Percentiles rank a stretch among this genome's conserved stretches.
Evolutionary conservation across 37 sponge, comb jelly and placozoan genomes (phyloP).

Genomic region (Spongilla lacustris): DNA sequence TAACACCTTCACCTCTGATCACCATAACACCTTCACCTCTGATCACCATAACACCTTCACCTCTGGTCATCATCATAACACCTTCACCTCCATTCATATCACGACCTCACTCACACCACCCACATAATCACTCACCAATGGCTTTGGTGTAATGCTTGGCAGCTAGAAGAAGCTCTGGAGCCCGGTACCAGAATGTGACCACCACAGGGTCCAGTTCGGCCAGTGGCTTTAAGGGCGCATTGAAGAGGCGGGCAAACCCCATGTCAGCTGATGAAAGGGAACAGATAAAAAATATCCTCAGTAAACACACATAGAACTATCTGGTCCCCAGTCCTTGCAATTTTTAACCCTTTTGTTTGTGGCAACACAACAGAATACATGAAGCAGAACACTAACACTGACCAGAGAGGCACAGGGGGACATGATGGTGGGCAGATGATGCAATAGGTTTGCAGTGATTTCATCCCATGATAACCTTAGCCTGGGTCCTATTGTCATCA

Average conservation of each 20-base stretch:
- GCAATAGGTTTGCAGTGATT: too few species aligned
- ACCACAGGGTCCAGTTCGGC: slow-evolving; percentile 99
- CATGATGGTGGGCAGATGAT: too few species aligned
- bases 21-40: too few species aligned
- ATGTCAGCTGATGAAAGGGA: slow-evolving; percentile 77
- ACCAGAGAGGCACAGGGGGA: neutral
- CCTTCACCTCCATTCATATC: neutral
- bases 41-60: too few species aligned
- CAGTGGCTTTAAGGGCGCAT: slow-evolving; percentile 96
- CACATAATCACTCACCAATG: slow-evolving; percentile 67
- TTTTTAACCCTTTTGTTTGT: too few species aligned
- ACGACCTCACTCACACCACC: neutral
- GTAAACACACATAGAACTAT: too few species aligned
- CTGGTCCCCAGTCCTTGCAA: neutral
- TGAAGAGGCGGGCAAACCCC: slow-evolving; percentile 97
- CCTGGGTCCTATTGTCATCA: too few species aligned
- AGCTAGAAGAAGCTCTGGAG: slow-evolving; percentile 95
- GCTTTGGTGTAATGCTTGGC: slow-evolving; percentile 99
- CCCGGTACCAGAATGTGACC: slow-evolving; percentile 99
- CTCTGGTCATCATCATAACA: neutral
- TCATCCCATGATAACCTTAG: too few species aligned
- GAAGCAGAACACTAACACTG: too few species aligned
- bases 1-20: too few species aligned
- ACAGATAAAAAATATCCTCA: neutral
- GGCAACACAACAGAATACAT: too few species aligned